A percentile compares a stretch with the other conserved stretches of the same genome.
These are phyloP conservation scores for Apis dorsata DNA, from an alignment of 1,140 invertebrate genomes.

Conservation along the genomic window DNA sequence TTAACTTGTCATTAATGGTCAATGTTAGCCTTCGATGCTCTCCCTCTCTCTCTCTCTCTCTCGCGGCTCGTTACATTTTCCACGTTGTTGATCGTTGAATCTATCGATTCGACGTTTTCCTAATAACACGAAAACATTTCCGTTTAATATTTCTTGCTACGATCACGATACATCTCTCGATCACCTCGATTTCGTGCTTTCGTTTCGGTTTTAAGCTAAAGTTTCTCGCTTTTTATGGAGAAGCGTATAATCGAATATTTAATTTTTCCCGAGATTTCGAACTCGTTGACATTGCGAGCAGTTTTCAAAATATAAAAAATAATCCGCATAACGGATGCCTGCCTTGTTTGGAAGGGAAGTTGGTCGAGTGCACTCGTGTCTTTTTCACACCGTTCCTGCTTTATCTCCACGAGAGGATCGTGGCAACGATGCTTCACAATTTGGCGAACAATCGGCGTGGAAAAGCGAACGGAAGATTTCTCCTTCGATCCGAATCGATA, in stretches of 20 bases:
- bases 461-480: background rate
- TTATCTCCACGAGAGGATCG: background rate
- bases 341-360: background rate
- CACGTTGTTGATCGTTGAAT: background rate
- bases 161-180: too few species aligned
- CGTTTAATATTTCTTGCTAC: too few species aligned
- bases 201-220: background rate
- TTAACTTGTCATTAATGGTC: conserved; percentile 58
- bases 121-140: too few species aligned
- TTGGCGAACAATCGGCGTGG: background rate
- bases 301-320: too few species aligned
- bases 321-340: background rate
- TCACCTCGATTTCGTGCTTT: too few species aligned
- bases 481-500: too few species aligned
- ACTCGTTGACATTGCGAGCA: background rate
- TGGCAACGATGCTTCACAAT: background rate
- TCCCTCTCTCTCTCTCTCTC: background rate
- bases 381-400: background rate
- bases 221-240: too few species aligned
- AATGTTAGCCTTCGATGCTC: conserved; percentile 34
- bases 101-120: background rate
- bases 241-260: background rate
- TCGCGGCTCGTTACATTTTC: conserved; percentile 33
- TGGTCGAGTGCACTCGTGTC: background rate
- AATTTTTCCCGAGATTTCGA: background rate